A percentile compares a stretch with the other conserved stretches of the same genome.
Evolutionary conservation across 2,888 invertebrate genomes (phyloP).

Genomic region (Microctonus hyperodae): DNA sequence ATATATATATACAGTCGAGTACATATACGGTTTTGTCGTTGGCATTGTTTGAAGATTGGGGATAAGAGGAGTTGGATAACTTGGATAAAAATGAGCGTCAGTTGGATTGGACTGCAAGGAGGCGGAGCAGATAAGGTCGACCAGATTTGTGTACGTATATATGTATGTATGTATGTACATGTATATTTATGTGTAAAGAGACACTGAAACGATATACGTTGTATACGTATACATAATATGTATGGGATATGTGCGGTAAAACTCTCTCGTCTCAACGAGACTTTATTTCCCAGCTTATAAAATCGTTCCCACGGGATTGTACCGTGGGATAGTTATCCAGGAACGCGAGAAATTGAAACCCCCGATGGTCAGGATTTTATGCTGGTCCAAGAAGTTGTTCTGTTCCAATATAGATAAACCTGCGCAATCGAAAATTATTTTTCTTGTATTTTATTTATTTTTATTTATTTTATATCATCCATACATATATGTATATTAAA

Average conservation of each 20-base stretch:
- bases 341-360: slow-evolving; percentile 55
- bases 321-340: slow-evolving; percentile 57
- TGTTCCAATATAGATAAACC: background rate
- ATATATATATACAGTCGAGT: background rate
- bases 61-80: slow-evolving; percentile 19
- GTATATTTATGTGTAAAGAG: background rate
- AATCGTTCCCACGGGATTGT: slow-evolving; percentile 59
- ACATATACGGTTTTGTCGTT: background rate
- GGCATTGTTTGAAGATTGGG: background rate
- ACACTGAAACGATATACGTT: slow-evolving; percentile 17
- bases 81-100: slow-evolving; percentile 14
- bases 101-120: slow-evolving; percentile 15
- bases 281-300: slow-evolving; percentile 47
- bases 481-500: background rate
- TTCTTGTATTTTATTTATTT: too few relatives aligned
- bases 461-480: background rate
- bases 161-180: background rate
- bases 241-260: background rate
- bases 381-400: slow-evolving; percentile 46
- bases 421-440: background rate
- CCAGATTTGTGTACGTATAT: background rate
- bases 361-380: slow-evolving; percentile 52
- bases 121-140: slow-evolving; percentile 24
- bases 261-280: slow-evolving; percentile 35
- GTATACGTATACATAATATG: background rate